Percentiles rank a stretch among this genome's conserved stretches.
Conservation (phyloP, 2,797 vertebrate genomes). For the Malurus splendens region DNA sequence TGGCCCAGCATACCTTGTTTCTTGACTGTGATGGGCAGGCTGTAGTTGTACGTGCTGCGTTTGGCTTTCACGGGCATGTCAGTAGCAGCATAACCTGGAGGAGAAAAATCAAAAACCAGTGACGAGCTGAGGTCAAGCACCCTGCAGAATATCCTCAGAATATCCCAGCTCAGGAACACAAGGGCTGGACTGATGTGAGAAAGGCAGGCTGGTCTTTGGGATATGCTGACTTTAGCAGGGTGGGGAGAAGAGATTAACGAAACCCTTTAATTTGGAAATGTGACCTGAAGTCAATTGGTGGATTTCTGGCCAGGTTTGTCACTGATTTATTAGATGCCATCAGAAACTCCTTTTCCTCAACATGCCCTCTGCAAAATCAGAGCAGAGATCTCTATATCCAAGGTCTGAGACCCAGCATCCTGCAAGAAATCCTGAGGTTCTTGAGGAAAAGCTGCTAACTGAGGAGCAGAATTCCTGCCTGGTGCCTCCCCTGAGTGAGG, state of each 20-base stretch:
- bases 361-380: not conserved
- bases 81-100: slow-evolving; percentile 77
- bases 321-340: not conserved
- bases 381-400: not conserved
- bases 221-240: not conserved
- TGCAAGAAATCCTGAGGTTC: not conserved
- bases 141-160: not conserved
- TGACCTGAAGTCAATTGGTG: not conserved
- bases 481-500: not conserved
- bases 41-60: slow-evolving; percentile 90
- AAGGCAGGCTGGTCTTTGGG: not conserved
- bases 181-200: not conserved
- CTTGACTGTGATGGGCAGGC: slow-evolving; percentile 86
- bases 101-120: not conserved
- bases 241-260: not conserved
- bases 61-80: slow-evolving; percentile 94
- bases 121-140: not conserved
- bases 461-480: not conserved
- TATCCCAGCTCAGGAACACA: not conserved
- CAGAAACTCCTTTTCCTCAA: not conserved
- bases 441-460: not conserved
- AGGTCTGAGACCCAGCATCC: not conserved
- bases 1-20: slow-evolving; percentile 77
- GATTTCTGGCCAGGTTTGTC: not conserved
- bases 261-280: not conserved